phyloP scores from a whole-genome alignment of 2,797 vertebrate genomes.

The Crocodylus rhombifer region DNA sequence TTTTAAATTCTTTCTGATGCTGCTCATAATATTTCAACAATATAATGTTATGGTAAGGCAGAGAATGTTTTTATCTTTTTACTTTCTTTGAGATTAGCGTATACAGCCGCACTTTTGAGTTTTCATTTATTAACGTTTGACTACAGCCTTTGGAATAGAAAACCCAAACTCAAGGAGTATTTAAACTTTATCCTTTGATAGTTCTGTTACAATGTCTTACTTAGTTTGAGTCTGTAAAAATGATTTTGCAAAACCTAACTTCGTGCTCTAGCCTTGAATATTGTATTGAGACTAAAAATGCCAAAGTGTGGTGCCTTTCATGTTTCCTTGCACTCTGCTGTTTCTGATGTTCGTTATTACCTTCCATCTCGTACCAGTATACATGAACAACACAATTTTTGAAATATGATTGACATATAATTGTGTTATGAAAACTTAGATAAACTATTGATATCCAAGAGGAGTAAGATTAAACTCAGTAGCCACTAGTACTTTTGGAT shows the following conservation, averaged over 20 bases:
- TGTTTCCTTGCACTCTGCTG: background rate
- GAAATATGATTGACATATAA: too few relatives aligned
- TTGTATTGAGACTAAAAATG: background rate
- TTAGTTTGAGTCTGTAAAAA: background rate
- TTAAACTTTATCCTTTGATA: background rate
- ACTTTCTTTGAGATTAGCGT: background rate
- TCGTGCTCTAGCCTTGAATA: background rate
- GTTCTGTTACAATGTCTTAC: background rate
- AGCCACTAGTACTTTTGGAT: background rate
- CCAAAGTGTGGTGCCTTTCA: background rate
- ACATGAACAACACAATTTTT: too few relatives aligned
- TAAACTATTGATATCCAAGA: too few relatives aligned
- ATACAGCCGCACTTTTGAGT: accelerated
- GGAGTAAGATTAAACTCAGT: too few relatives aligned
- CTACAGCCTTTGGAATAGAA: background rate
- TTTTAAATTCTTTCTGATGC: background rate
- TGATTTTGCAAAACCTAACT: background rate
- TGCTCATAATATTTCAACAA: background rate
- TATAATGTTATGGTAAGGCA: background rate
- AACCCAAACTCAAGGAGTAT: background rate
- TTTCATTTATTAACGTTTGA: background rate
- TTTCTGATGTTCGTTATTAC: background rate
- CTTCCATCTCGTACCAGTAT: too few relatives aligned
- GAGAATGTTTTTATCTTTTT: too few relatives aligned
- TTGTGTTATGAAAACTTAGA: background rate